Conservation (phyloP, 2,797 vertebrate species). For the Danio albolineatus region DNA sequence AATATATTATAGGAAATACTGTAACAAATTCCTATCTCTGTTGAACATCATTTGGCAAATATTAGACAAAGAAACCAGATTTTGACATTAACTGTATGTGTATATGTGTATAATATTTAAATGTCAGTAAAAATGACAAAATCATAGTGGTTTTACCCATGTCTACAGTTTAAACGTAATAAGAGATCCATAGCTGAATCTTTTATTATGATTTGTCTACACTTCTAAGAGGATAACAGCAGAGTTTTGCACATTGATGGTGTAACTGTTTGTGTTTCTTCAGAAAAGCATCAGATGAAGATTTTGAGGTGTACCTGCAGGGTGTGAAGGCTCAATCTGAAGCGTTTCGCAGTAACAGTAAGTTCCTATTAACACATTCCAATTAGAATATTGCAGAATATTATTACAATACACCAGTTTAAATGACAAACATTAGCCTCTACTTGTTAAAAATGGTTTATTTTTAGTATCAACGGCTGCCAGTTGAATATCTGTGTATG, state of each 20-base stretch:
- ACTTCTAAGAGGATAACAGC: neutral
- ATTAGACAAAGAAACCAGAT: no score
- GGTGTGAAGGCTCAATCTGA: slow-evolving; percentile 90
- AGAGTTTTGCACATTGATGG: neutral
- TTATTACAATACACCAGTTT: neutral
- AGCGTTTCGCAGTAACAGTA: slow-evolving; percentile 90
- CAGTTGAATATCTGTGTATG: no score
- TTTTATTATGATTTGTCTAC: no score
- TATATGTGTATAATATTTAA: no score
- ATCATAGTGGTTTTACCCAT: neutral
- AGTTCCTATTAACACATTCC: slow-evolving; percentile 70
- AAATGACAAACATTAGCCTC: neutral
- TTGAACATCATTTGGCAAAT: no score
- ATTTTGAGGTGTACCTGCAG: slow-evolving; percentile 87
- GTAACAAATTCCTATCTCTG: no score
- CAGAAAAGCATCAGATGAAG: slow-evolving; percentile 84
- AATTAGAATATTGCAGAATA: neutral
- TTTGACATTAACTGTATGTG: no score
- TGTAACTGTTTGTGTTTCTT: neutral
- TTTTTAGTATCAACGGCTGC: no score
- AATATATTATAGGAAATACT: no score
- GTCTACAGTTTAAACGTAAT: neutral
- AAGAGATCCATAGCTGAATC: neutral
- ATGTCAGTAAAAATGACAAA: neutral
- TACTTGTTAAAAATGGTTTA: neutral